These are phyloP conservation scores for Neosalanx taihuensis DNA, from an alignment of 2,797 vertebrate genomes.

Conservation along the genomic window DNA sequence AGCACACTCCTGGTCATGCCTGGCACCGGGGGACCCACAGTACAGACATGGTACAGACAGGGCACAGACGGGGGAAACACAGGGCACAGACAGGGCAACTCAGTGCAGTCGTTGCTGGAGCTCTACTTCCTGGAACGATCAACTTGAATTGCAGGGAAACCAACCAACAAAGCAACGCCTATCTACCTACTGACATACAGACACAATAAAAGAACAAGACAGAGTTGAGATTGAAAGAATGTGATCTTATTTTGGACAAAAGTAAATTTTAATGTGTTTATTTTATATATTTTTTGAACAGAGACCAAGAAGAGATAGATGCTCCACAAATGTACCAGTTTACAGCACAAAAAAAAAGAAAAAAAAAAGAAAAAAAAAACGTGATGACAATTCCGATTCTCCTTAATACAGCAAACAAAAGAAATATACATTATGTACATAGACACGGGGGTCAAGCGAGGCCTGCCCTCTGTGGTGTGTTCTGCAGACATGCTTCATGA, in stretches of 20 bases:
- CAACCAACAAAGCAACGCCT: neutral
- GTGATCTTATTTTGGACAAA: slow-evolving; percentile 50
- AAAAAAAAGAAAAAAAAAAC: slow-evolving; percentile 36
- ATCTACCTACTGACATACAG: neutral
- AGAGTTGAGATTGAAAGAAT: slow-evolving; percentile 32
- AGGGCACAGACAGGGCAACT: neutral
- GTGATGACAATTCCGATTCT: slow-evolving; percentile 25
- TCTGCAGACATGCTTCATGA: slow-evolving; percentile 25
- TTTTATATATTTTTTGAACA: slow-evolving; percentile 27
- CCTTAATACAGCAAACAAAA: slow-evolving; percentile 43
- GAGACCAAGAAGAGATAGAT: slow-evolving; percentile 34
- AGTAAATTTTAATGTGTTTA: slow-evolving; percentile 35
- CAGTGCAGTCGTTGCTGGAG: neutral
- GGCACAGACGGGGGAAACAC: too few relatives aligned
- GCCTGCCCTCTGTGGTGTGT: slow-evolving; percentile 29
- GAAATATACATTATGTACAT: slow-evolving; percentile 66
- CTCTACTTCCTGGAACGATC: neutral
- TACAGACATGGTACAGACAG: neutral
- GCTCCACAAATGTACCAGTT: slow-evolving; percentile 24
- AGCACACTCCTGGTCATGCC: slow-evolving; percentile 6
- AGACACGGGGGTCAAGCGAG: slow-evolving; percentile 48
- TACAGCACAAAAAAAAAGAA: slow-evolving; percentile 37
- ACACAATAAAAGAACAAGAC: neutral
- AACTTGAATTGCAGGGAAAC: neutral
- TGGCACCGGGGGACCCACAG: neutral